A percentile compares a stretch with the other conserved stretches of the same genome.
Conservation (phyloP, 2,888 invertebrate genomes). For the Bombylius major region DNA sequence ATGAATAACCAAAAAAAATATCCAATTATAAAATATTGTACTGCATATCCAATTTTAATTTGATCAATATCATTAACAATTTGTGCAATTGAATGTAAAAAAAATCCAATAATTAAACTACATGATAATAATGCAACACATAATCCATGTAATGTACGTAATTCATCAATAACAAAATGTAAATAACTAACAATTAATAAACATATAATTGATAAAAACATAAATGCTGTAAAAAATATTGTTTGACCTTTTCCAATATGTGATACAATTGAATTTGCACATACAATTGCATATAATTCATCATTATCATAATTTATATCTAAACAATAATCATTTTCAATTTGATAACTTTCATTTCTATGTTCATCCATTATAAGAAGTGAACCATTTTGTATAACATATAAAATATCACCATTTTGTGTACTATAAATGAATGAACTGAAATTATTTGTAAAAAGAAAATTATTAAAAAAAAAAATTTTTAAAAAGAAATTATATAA, state of each 20-base stretch:
- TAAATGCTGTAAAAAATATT: slow-evolving; percentile 26
- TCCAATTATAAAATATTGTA: slow-evolving; percentile 32
- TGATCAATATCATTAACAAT: slow-evolving; percentile 17
- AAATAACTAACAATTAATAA: slow-evolving; percentile 26
- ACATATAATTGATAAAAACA: slow-evolving; percentile 32
- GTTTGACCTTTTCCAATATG: slow-evolving; percentile 24
- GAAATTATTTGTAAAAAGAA: slow-evolving; percentile 18
- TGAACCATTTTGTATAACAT: slow-evolving; percentile 32
- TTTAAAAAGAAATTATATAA: not conserved
- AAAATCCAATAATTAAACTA: slow-evolving; percentile 30
- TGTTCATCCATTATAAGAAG: slow-evolving; percentile 27
- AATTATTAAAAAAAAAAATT: not conserved
- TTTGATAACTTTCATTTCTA: slow-evolving; percentile 26
- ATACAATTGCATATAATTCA: slow-evolving; percentile 29
- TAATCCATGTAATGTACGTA: slow-evolving; percentile 31
- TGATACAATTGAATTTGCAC: slow-evolving; percentile 27
- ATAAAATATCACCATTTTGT: slow-evolving; percentile 24
- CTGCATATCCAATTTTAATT: slow-evolving; percentile 26
- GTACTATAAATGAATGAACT: slow-evolving; percentile 20
- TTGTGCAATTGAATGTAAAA: slow-evolving; percentile 29
- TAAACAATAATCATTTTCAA: slow-evolving; percentile 29
- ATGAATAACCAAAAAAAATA: slow-evolving; percentile 33
- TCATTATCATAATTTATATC: slow-evolving; percentile 28
- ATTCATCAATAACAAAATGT: slow-evolving; percentile 24
- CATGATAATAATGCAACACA: slow-evolving; percentile 30